These are phyloP conservation scores for Clostera curtula DNA, from an alignment of 2,888 invertebrate species.

Conservation along the genomic window DNA sequence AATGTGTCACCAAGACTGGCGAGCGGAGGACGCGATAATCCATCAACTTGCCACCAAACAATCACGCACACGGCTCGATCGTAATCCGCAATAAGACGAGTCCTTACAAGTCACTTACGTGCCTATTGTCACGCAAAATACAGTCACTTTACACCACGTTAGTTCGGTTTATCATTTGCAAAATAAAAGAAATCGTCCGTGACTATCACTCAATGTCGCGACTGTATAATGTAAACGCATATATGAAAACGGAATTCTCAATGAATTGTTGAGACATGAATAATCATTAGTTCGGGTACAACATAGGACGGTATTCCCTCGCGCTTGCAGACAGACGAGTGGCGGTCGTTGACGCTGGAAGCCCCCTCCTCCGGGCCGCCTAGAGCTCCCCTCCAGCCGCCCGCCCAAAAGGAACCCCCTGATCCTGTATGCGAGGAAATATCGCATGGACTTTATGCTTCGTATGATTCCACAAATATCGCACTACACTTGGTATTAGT, in stretches of 20 bases:
- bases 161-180: too few species aligned
- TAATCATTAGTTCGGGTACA: constrained; percentile 32
- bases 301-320: constrained; percentile 48
- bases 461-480: constrained; percentile 19
- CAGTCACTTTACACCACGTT: too few species aligned
- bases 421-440: constrained; percentile 26
- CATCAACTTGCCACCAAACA: constrained; percentile 32
- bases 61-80: constrained; percentile 28
- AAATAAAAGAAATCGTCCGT: too few species aligned
- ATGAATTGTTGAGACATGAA: constrained; percentile 34
- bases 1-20: constrained; percentile 44
- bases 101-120: constrained; percentile 17
- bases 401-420: constrained; percentile 54
- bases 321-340: constrained; percentile 58
- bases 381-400: constrained; percentile 57
- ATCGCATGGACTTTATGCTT: constrained; percentile 30
- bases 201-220: too few species aligned
- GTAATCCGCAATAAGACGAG: constrained; percentile 17
- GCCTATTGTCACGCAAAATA: constrained; percentile 19
- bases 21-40: constrained; percentile 38
- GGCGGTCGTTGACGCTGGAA: constrained; percentile 72
- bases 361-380: constrained; percentile 42
- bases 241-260: too few species aligned
- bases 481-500: constrained; percentile 22
- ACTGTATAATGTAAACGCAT: too few species aligned